Conservation (phyloP, 2,888 invertebrate species). For the Ormyrus nitidulus region DNA sequence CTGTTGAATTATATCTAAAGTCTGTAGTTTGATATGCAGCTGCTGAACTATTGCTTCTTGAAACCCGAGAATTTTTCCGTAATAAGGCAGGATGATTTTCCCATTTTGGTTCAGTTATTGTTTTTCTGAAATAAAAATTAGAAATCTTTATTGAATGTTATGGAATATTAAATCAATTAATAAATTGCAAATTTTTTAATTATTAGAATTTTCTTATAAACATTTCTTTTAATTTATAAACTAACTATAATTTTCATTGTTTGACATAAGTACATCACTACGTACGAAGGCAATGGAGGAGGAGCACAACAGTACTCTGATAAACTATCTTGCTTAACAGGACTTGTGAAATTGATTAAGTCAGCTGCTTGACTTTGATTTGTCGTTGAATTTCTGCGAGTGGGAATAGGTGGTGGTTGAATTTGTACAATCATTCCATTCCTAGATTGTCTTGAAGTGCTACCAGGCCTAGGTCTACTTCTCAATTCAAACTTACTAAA, state of each 20-base stretch:
- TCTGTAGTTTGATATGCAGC: slow-evolving; percentile 70
- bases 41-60: slow-evolving; percentile 72
- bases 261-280: slow-evolving; percentile 9
- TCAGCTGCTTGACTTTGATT: slow-evolving; percentile 66
- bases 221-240: not conserved
- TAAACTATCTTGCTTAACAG: slow-evolving; percentile 70
- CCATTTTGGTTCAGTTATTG: slow-evolving; percentile 71
- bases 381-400: slow-evolving; percentile 72
- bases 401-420: slow-evolving; percentile 73
- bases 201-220: slow-evolving; percentile 17
- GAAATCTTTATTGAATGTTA: not conserved
- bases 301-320: slow-evolving; percentile 68
- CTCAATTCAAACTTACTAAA: slow-evolving; percentile 75
- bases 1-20: slow-evolving; percentile 70
- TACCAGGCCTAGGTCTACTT: slow-evolving; percentile 79
- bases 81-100: slow-evolving; percentile 71
- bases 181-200: not conserved
- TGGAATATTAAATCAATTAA: slow-evolving; percentile 6
- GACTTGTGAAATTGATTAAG: slow-evolving; percentile 73
- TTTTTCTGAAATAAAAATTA: slow-evolving; percentile 63
- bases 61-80: slow-evolving; percentile 68
- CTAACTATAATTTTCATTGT: too few species aligned
- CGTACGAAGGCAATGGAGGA: slow-evolving; percentile 69
- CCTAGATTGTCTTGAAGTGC: slow-evolving; percentile 75
- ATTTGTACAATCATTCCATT: slow-evolving; percentile 75